Conservation (phyloP, 2,797 vertebrate species). For the Pseudomugil gertrudae region DNA sequence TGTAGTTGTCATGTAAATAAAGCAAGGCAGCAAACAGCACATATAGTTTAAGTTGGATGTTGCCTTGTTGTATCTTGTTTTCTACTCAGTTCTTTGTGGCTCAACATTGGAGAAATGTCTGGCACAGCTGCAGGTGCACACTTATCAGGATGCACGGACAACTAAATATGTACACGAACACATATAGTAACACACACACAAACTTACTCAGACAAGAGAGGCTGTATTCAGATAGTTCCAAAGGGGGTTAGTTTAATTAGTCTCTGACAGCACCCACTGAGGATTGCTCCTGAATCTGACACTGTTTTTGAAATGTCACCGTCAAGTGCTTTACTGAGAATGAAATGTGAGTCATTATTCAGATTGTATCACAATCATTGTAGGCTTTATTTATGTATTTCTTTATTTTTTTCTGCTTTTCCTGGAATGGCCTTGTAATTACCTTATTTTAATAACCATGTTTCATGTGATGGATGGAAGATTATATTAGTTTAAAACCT, state of each 20-base stretch:
- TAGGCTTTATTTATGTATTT: slow-evolving; percentile 24
- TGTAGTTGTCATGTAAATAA: background rate
- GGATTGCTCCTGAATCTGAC: slow-evolving; percentile 74
- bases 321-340: slow-evolving; percentile 63
- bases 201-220: slow-evolving; percentile 17
- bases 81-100: background rate
- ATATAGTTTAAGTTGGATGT: background rate
- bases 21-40: background rate
- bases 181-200: background rate
- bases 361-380: slow-evolving; percentile 51
- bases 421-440: slow-evolving; percentile 46
- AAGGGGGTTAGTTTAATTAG: slow-evolving; percentile 73
- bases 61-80: background rate
- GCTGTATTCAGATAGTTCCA: slow-evolving; percentile 43
- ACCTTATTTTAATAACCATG: slow-evolving; percentile 59
- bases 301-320: slow-evolving; percentile 80
- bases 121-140: slow-evolving; percentile 49
- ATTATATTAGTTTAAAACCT: slow-evolving; percentile 34
- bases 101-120: slow-evolving; percentile 34
- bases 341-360: slow-evolving; percentile 71
- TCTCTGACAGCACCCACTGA: slow-evolving; percentile 65
- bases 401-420: slow-evolving; percentile 15
- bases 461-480: slow-evolving; percentile 42
- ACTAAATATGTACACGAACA: slow-evolving; percentile 1
- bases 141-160: slow-evolving; percentile 25